Conservation (phyloP, 2,888 invertebrate genomes). For the Nemurella pictetii region DNA sequence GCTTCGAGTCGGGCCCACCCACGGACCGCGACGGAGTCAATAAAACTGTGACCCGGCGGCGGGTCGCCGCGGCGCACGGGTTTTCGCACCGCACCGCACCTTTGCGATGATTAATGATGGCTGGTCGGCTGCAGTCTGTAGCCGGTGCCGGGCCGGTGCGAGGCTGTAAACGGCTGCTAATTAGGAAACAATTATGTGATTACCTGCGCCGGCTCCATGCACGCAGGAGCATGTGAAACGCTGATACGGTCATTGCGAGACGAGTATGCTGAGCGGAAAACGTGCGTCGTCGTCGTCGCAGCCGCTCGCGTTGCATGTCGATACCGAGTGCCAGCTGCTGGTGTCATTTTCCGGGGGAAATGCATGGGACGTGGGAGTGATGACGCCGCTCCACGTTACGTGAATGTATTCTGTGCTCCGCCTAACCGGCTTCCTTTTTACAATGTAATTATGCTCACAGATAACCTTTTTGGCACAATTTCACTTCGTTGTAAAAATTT, state of each 20-base stretch:
- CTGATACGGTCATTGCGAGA: too few species aligned
- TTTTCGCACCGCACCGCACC: not conserved
- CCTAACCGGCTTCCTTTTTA: too few species aligned
- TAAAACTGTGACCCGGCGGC: too few species aligned
- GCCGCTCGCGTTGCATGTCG: constrained; percentile 2
- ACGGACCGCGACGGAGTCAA: too few species aligned
- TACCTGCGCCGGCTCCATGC: not conserved
- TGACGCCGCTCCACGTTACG: not conserved
- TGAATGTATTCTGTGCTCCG: not conserved
- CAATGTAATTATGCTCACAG: not conserved
- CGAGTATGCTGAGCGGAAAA: not conserved
- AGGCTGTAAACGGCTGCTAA: constrained; percentile 20
- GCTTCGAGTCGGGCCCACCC: too few species aligned
- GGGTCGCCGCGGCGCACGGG: not conserved
- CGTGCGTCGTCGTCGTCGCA: constrained; percentile 20
- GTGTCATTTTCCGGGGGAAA: not conserved
- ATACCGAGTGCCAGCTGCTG: not conserved
- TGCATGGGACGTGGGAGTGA: not conserved
- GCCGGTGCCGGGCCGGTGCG: not conserved
- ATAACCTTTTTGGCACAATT: not conserved
- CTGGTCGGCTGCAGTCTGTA: too few species aligned
- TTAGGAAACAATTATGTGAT: constrained; percentile 23
- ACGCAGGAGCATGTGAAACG: not conserved
- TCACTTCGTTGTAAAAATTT: not conserved
- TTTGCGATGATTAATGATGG: not conserved